Evolutionary conservation across 2,888 invertebrate species (phyloP).

Genomic region (Megastigmus dorsalis): DNA sequence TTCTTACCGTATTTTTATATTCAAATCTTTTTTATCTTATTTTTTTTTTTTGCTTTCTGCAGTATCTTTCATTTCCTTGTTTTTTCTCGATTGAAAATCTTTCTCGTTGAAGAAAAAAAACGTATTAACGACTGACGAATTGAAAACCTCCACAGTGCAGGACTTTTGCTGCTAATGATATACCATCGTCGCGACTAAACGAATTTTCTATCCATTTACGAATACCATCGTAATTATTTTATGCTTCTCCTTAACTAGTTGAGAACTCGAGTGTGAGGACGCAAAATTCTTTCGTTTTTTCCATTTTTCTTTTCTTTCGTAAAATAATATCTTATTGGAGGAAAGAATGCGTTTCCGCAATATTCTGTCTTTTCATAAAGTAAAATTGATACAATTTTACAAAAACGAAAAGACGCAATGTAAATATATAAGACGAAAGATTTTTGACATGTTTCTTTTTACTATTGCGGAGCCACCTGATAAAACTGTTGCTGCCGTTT

Average conservation of each 20-base stretch:
- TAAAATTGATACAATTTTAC: constrained; percentile 53
- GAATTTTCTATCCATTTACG: constrained; percentile 24
- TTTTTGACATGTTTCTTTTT: constrained; percentile 25
- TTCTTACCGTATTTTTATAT: constrained; percentile 37
- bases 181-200: neutral
- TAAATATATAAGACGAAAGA: constrained; percentile 27
- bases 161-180: constrained; percentile 3
- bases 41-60: constrained; percentile 42
- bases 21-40: constrained; percentile 11
- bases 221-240: constrained; percentile 26
- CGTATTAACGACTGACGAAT: neutral
- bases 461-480: constrained; percentile 50
- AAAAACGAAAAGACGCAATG: constrained; percentile 32
- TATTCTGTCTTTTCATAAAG: constrained; percentile 33
- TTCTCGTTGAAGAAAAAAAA: neutral
- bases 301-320: constrained; percentile 26
- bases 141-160: constrained; percentile 2
- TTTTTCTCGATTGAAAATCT: too few relatives aligned
- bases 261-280: constrained; percentile 31
- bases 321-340: constrained; percentile 2
- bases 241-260: constrained; percentile 17
- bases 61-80: neutral
- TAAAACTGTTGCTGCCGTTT: constrained; percentile 27
- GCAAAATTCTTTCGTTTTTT: constrained; percentile 32
- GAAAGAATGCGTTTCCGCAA: constrained; percentile 30